Evolutionary conservation across 2,888 invertebrate species (phyloP).

Genomic region (Coenonympha arcania): DNA sequence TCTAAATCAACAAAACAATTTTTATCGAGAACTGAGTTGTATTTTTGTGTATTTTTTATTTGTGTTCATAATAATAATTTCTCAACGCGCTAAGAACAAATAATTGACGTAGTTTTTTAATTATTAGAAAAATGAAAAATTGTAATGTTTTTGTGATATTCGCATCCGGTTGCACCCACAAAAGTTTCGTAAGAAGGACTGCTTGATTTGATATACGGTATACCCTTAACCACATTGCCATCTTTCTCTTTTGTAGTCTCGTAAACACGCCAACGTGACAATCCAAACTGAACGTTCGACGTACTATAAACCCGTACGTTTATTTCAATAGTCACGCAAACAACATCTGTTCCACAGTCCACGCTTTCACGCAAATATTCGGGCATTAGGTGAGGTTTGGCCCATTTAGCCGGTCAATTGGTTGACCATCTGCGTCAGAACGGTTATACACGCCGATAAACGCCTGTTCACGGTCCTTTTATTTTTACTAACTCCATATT

Average conservation of each 20-base stretch:
- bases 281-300: not conserved
- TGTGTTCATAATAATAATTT: too few species aligned
- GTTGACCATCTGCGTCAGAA: slow-evolving; percentile 59
- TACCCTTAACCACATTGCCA: too few species aligned
- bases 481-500: slow-evolving; percentile 15
- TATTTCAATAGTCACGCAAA: slow-evolving; percentile 28
- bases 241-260: not conserved
- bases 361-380: slow-evolving; percentile 41
- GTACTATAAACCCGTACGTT: slow-evolving; percentile 18
- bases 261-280: not conserved
- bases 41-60: too few species aligned
- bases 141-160: too few species aligned
- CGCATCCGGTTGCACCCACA: too few species aligned
- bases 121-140: too few species aligned
- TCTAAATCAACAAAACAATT: too few species aligned
- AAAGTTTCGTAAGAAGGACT: too few species aligned
- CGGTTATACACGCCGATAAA: slow-evolving; percentile 22
- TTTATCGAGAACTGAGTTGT: too few species aligned
- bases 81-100: too few species aligned
- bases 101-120: too few species aligned
- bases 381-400: slow-evolving; percentile 56
- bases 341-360: slow-evolving; percentile 48
- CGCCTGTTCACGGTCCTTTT: slow-evolving; percentile 24
- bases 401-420: slow-evolving; percentile 60
- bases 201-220: too few species aligned